Percentiles rank a stretch among this genome's conserved stretches.
phyloP scores from a whole-genome alignment of 2,113 vertebrate genomes.

The Capricornis sumatraensis region DNA sequence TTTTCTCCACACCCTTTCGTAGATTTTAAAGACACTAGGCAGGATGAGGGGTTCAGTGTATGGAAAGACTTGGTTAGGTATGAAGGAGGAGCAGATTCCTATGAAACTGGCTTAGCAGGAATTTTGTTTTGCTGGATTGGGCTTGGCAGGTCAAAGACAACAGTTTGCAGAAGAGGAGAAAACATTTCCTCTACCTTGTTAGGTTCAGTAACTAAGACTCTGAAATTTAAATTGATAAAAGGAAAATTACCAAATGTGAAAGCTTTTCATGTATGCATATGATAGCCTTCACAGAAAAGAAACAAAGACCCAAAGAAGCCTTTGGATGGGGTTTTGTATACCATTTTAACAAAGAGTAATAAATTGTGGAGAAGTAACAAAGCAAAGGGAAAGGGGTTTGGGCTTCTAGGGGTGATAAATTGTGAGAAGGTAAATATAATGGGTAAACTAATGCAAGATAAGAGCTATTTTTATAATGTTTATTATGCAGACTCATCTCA shows the following conservation, averaged over 20 bases:
- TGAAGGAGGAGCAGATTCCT: background rate
- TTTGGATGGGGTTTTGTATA: background rate
- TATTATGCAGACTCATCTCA: background rate
- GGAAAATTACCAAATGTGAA: background rate
- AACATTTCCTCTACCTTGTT: background rate
- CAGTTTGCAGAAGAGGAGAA: background rate
- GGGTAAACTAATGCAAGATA: background rate
- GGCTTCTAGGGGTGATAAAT: background rate
- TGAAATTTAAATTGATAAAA: background rate
- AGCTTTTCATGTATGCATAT: background rate
- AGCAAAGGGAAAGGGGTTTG: background rate
- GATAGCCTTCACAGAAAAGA: background rate
- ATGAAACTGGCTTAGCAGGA: background rate
- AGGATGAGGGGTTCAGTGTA: background rate
- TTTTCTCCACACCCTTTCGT: too few species aligned
- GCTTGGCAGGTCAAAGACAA: background rate
- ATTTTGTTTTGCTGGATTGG: background rate
- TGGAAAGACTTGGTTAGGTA: background rate
- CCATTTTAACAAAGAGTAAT: background rate
- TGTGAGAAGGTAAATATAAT: background rate
- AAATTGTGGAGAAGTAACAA: background rate
- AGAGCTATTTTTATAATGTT: background rate
- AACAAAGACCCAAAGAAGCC: background rate
- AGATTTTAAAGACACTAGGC: background rate
- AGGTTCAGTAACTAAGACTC: background rate